Evolutionary conservation across 2,797 vertebrate genomes (phyloP), one percentile per base, ranked within the genome.

Genomic region (Remorina albescens): DNA sequence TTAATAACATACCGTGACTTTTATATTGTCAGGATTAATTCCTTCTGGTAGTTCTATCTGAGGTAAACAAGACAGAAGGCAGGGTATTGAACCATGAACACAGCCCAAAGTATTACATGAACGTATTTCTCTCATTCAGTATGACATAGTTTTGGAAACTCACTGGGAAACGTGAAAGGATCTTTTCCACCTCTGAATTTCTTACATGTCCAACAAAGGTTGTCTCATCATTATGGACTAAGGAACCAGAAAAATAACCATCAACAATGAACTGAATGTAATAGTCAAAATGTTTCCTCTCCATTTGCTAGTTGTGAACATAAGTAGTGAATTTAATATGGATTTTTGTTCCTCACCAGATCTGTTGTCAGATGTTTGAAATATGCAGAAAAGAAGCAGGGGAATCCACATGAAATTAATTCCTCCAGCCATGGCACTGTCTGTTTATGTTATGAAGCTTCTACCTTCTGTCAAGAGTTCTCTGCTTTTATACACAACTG

Each of bases 381-480:
- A 41, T 32, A 60, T 49, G 30, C 54, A 81, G 34, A 2, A 37
- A 32, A 90, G 58, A 21, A 88, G 55, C 53, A 86, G 18, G 0
- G 13, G 8, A 54, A 76, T 19, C 78, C 74, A 74, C 34, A 78
- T 0, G 1, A 74, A 36, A 2, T 18, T 1, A 60, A 50, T 68
- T 23, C 19, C 19, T 30, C 12, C 54, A 42, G 77, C 67, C 89
- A 89, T 89, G 18, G 44, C 2, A 2, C 12, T 9, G 37, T 1
- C 51, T 30, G 19, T 49, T 34, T 30, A 26, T 28, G 36, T n/a
- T 21, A n/a, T 1, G 5, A 59, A 67, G 15, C 2, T 1, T 10
- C 6, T 6, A 13, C 37, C 44, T 44, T 49, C 21, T 32, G 2
- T 32, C 26, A 50, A 23, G 39, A 54, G 39, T 13, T 15, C 6